A percentile compares a stretch with the other conserved stretches of the same genome.
Evolutionary conservation across 2,888 invertebrate genomes (phyloP).

Genomic region (Willowsia nigromaculata): DNA sequence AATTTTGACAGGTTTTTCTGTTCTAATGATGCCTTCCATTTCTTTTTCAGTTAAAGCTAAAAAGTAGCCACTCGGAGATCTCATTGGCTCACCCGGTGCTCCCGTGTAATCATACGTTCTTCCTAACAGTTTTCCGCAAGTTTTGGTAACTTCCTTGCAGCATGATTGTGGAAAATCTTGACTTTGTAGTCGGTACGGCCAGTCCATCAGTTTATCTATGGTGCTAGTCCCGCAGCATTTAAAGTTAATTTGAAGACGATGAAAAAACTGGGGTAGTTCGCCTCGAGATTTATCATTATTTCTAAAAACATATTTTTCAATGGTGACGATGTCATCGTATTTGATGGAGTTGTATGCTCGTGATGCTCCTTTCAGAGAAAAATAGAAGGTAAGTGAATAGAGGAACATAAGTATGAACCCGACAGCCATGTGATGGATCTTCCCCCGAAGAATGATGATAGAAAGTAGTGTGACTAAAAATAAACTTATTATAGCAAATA

Average conservation of each 20-base stretch:
- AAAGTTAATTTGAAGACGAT: slow-evolving; percentile 8
- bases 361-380: slow-evolving; percentile 8
- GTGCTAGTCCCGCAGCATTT: slow-evolving; percentile 15
- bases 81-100: background rate
- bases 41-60: background rate
- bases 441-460: background rate
- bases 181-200: background rate
- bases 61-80: slow-evolving; percentile 31
- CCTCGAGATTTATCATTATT: background rate
- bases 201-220: slow-evolving; percentile 44
- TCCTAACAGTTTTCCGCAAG: background rate
- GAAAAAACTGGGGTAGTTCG: slow-evolving; percentile 29
- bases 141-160: background rate
- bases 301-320: slow-evolving; percentile 31
- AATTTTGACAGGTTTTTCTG: slow-evolving; percentile 14
- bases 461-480: slow-evolving; percentile 14
- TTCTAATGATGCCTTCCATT: background rate
- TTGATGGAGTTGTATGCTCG: slow-evolving; percentile 17
- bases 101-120: slow-evolving; percentile 23
- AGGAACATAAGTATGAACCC: slow-evolving; percentile 24
- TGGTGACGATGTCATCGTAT: slow-evolving; percentile 38
- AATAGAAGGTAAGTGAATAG: background rate
- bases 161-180: slow-evolving; percentile 2
- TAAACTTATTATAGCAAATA: background rate
- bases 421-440: background rate